Evolutionary conservation across 2,888 invertebrate genomes (phyloP).

Genomic region (Tetropium fuscum): DNA sequence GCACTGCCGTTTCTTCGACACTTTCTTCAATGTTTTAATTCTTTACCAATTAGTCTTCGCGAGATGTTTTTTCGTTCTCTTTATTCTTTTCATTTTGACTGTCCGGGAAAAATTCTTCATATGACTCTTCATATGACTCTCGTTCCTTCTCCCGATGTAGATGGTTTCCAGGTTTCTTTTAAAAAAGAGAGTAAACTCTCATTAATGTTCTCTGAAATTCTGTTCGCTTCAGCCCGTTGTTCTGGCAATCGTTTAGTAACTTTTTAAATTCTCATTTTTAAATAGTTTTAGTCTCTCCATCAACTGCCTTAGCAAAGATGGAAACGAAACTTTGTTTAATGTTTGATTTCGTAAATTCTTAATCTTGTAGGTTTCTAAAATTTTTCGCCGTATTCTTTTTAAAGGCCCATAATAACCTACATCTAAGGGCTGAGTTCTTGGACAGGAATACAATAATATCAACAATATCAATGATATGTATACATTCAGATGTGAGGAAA

Average conservation of each 20-base stretch:
- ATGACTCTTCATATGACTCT: neutral
- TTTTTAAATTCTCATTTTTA: neutral
- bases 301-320: neutral
- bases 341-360: neutral
- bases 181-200: neutral
- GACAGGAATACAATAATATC: too few species aligned
- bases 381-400: conserved; percentile 5
- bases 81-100: neutral
- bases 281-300: conserved; percentile 1
- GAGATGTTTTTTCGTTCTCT: neutral
- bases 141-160: neutral
- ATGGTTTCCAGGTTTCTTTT: neutral
- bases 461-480: conserved; percentile 44
- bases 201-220: neutral
- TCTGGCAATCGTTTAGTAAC: conserved; percentile 6
- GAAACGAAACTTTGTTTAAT: conserved; percentile 7
- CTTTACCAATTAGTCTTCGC: neutral
- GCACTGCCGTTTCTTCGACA: neutral
- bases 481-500: conserved; percentile 35
- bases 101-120: neutral
- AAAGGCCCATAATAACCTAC: conserved; percentile 20
- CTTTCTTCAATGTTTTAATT: neutral
- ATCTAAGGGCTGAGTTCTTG: conserved; percentile 42
- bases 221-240: neutral
- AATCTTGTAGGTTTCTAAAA: neutral